Evolutionary conservation across 1,140 invertebrate species (phyloP), one percentile per base, ranked within the genome.

Genomic region (Plectus sambesii): DNA sequence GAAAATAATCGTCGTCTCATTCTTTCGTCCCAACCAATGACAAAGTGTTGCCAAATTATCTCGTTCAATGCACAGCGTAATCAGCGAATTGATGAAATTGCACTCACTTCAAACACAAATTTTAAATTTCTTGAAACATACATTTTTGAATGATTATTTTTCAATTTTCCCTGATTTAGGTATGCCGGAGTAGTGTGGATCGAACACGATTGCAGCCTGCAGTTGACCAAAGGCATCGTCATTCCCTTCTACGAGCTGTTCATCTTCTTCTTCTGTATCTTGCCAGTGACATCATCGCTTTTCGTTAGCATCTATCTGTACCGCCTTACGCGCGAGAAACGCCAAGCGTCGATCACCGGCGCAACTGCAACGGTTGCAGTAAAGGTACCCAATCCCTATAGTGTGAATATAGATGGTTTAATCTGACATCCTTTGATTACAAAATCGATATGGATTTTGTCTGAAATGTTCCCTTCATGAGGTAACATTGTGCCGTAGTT

Each of bases 301-400:
- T 52, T 68, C 42, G 65, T 66, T 12, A 64, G 61, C 33, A 66
- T 67, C n/a, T 66, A 69, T 48, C 40, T 66, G 2, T 66, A 68
- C 49, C 61, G 63, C 20, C 41, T 66, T 9, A 66, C 66, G 2
- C 27, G 66, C 30, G 60, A 68, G 27, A 68, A 66, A 41, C 23
- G 56, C 42, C 53, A 56, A 25, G 42, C 62, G 3, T 53, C 62
- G 0, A 33, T 48, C 27, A 30, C 26, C 24, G 51, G 44, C 8
- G 51, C 48, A 1, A 60, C 39, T 37, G 37, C 40, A 22, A 25
- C 24, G 12, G 40, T 19, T n/a, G 37, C 33, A 30, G 47, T 63
- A 19, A 63, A 66, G 33, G 53, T 54, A 22, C 60, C 53, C 24
- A 61, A n/a, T n/a, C n/a, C 56, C 9, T 58, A 68, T 20, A 67